A percentile compares a stretch with the other conserved stretches of the same genome.
phyloP scores from a whole-genome alignment of 53 echinoderm and acorn worm species.

The Glandiceps talaboti region DNA sequence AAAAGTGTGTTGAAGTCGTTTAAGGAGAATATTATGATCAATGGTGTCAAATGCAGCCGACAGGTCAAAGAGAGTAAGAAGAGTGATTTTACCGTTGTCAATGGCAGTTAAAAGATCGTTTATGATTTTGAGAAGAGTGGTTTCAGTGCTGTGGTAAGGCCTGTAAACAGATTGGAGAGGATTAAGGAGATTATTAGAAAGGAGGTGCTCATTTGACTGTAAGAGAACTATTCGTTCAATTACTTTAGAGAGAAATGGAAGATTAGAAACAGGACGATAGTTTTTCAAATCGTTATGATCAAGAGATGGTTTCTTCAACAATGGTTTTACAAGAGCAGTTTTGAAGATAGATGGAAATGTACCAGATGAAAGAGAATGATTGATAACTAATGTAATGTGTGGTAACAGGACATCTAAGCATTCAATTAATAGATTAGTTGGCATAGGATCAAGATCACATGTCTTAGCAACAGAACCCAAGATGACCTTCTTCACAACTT shows the following conservation, averaged over 20 bases:
- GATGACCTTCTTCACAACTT: slow-evolving; percentile 5
- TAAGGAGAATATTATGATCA: not conserved
- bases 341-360: slow-evolving; percentile 9
- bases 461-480: slow-evolving; percentile 10
- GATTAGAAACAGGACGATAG: slow-evolving; percentile 32
- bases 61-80: slow-evolving; percentile 18
- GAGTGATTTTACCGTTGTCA: slow-evolving; percentile 20
- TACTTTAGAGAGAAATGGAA: slow-evolving; percentile 27
- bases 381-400: slow-evolving; percentile 23
- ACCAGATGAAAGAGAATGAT: slow-evolving; percentile 9
- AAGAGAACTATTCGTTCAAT: slow-evolving; percentile 25
- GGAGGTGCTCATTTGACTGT: slow-evolving; percentile 11
- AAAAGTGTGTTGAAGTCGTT: not conserved
- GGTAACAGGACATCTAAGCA: slow-evolving; percentile 23
- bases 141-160: slow-evolving; percentile 19
- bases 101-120: slow-evolving; percentile 29
- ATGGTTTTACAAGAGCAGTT: slow-evolving; percentile 20
- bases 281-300: slow-evolving; percentile 17
- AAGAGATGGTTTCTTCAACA: slow-evolving; percentile 25
- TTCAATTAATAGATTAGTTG: slow-evolving; percentile 15
- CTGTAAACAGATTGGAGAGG: slow-evolving; percentile 26
- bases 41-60: slow-evolving; percentile 32
- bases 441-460: slow-evolving; percentile 30
- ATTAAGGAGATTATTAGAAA: slow-evolving; percentile 17
- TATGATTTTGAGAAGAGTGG: slow-evolving; percentile 10